Base-by-base conservation (phyloP, 2,797 vertebrate species). In the Knipowitschia caucasica region DNA sequence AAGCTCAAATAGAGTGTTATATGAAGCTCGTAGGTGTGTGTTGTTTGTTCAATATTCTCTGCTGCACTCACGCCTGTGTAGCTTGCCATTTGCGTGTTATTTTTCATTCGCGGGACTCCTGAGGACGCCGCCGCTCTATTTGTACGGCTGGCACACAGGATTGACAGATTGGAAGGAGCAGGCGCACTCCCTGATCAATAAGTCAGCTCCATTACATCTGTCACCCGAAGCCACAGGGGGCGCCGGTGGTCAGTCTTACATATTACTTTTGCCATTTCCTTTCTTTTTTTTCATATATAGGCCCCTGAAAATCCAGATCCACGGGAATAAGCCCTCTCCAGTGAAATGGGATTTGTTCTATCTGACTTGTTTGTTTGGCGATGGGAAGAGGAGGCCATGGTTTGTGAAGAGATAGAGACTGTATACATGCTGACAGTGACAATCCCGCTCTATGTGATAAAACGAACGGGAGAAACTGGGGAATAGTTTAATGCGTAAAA, bases 181-280 rank as follows among this genome's bases (percentile, higher is more conserved):
- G 15, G 17, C 5, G 44, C 23, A 45, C 66, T 86, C 79, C 83
- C 81, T 67, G 82, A 89, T 90, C 88, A 88, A 87, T 89, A 91
- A 85, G 82, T 82, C 78, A 84, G 72, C 68, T 70, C 59, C 1
- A 57, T 80, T 86, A 75, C 86, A 87, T 87, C 86, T 86, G 80
- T 83, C 83, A 86, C 59, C 30, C 34, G 43, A 78, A 69, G 53
- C 64, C 61, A 25, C 40, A 56, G 34, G 10, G 67, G 69, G 74
- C 42, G 40, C 42, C 42, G 42, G 75, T 67, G 74, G 78, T 77
- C 67, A 67, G 59, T 21, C 59, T 59, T 56, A 73, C 61, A 55
- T 56, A 55, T 54, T 56, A 62, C 8, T 38, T 34, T 47, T 2
- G 52, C 7, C 20, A n/a, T n/a, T n/a, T n/a, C n/a, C n/a, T n/a